A percentile compares a stretch with the other conserved stretches of the same genome.
Conservation (phyloP, 2,888 invertebrate genomes). For the Phyllotreta striolata region DNA sequence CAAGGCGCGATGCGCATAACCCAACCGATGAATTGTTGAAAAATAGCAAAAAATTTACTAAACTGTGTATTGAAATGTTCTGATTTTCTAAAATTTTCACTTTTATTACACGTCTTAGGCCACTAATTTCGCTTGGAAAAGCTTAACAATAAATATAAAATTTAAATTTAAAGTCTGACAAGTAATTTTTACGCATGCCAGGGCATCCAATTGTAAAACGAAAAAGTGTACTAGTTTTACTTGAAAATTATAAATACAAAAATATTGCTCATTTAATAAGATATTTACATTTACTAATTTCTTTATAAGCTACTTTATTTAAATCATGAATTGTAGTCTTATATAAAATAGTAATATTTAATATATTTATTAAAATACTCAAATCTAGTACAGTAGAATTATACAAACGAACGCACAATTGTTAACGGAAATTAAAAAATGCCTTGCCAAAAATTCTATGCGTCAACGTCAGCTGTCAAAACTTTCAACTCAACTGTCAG, state of each 20-base stretch:
- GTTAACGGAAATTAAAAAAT: background rate
- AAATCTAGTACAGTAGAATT: background rate
- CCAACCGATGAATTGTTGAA: conserved; percentile 18
- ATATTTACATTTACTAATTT: no score
- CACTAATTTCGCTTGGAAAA: background rate
- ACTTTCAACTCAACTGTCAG: no score
- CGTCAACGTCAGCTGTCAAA: conserved; percentile 8
- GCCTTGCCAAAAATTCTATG: conserved; percentile 2
- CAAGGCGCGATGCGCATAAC: conserved; percentile 38
- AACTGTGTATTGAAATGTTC: background rate
- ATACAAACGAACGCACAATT: background rate
- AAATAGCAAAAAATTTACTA: conserved; percentile 18
- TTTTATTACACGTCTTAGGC: background rate
- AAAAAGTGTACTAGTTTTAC: background rate
- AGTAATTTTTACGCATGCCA: conserved; percentile 31
- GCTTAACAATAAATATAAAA: conserved; percentile 15
- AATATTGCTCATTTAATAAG: no score
- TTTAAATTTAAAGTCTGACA: conserved; percentile 34
- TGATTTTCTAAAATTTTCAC: background rate
- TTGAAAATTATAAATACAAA: no score
- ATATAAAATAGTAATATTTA: no score
- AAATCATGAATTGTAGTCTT: no score
- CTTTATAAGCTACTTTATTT: no score
- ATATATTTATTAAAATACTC: no score
- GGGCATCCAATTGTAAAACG: conserved; percentile 9